Percentiles rank a stretch among this genome's conserved stretches.
phyloP scores from a whole-genome alignment of 2,888 invertebrate genomes.

The Celastrina argiolus region DNA sequence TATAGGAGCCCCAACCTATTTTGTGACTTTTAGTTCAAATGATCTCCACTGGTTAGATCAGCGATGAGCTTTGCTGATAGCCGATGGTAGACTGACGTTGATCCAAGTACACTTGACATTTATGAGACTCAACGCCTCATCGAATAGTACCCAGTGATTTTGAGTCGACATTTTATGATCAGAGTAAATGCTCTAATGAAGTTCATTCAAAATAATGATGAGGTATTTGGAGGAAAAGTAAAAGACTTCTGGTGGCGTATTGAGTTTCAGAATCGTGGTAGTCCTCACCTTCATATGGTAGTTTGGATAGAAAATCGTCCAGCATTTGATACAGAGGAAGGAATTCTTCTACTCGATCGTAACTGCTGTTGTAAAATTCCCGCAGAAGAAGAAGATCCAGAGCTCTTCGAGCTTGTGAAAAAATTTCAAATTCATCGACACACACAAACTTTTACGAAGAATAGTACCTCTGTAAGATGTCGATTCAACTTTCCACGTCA shows the following conservation, averaged over 20 bases:
- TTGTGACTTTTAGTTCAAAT: conserved; percentile 35
- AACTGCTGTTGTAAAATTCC: conserved; percentile 23
- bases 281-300: conserved; percentile 34
- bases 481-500: no score
- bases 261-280: conserved; percentile 33
- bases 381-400: conserved; percentile 24
- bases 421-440: no score
- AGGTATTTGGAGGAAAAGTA: conserved; percentile 31
- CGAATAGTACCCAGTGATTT: conserved; percentile 25
- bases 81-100: conserved; percentile 30
- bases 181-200: conserved; percentile 32
- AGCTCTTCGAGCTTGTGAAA: conserved; percentile 28
- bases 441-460: no score
- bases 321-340: conserved; percentile 27
- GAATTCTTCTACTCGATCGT: conserved; percentile 26
- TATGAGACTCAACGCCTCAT: no score
- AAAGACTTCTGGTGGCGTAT: conserved; percentile 33
- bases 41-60: conserved; percentile 37
- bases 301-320: conserved; percentile 30
- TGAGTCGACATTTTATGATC: conserved; percentile 30
- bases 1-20: conserved; percentile 39
- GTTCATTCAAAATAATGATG: conserved; percentile 29
- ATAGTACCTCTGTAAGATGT: no score
- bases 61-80: conserved; percentile 35
- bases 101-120: conserved; percentile 28